phyloP scores from a whole-genome alignment of 2,888 invertebrate species.

The Megastigmus dorsalis region DNA sequence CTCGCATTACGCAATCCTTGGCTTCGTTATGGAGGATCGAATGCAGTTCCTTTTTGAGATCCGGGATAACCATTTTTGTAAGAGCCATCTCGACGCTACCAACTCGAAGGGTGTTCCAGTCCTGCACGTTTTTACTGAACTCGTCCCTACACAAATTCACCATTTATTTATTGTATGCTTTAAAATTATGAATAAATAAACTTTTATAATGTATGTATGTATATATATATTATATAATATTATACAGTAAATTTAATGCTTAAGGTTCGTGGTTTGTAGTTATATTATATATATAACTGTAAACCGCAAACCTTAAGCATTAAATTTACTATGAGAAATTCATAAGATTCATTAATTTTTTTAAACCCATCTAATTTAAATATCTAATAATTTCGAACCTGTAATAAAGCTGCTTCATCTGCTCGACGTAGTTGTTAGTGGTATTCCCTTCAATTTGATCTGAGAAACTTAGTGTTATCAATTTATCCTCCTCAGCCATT shows the following conservation, averaged over 20 bases:
- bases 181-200: no score
- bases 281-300: no score
- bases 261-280: no score
- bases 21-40: constrained; percentile 88
- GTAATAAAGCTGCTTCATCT: constrained; percentile 90
- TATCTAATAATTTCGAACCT: constrained; percentile 96
- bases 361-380: no score
- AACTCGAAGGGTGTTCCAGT: constrained; percentile 94
- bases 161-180: no score
- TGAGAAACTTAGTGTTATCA: constrained; percentile 79
- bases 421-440: constrained; percentile 87
- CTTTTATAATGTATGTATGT: no score
- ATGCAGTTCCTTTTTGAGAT: constrained; percentile 89
- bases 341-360: no score
- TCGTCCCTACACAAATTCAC: constrained; percentile 91
- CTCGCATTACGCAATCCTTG: constrained; percentile 88
- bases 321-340: no score
- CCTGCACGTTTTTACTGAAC: constrained; percentile 93
- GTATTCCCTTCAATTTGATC: constrained; percentile 80
- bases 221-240: no score
- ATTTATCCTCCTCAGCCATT: constrained; percentile 88
- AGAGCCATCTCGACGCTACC: constrained; percentile 93
- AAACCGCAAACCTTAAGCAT: no score
- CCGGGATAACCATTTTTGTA: constrained; percentile 91
- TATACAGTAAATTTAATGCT: no score